phyloP scores from a whole-genome alignment of 2,888 invertebrate species.

The Calameuta idolon region DNA sequence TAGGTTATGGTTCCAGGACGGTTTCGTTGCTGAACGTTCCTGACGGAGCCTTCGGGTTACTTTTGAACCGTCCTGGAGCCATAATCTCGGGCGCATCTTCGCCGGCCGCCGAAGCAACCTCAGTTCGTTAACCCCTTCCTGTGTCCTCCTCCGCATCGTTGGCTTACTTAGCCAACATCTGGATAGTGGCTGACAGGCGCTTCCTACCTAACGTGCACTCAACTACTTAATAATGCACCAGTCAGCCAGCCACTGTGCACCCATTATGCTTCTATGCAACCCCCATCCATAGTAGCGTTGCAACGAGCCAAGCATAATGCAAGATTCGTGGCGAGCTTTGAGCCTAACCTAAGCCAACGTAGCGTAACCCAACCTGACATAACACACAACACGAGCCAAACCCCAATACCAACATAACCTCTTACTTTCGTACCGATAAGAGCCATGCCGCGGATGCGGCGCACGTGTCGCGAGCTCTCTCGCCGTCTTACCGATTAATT shows the following conservation, averaged over 20 bases:
- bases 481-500: neutral
- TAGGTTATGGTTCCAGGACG: too few species aligned
- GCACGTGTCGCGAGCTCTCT: neutral
- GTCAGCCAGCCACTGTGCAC: slow-evolving; percentile 57
- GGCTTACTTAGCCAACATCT: slow-evolving; percentile 10
- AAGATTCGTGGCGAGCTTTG: slow-evolving; percentile 22
- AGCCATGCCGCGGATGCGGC: neutral
- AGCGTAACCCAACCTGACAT: neutral
- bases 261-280: slow-evolving; percentile 54
- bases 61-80: neutral
- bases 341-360: neutral
- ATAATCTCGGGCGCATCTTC: neutral
- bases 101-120: neutral
- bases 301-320: slow-evolving; percentile 21
- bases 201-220: slow-evolving; percentile 58
- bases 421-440: neutral
- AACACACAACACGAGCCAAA: neutral
- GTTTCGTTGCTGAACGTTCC: too few species aligned
- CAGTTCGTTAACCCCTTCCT: neutral
- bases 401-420: neutral
- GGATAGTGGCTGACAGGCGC: slow-evolving; percentile 57
- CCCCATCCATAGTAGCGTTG: slow-evolving; percentile 28
- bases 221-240: slow-evolving; percentile 62
- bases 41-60: too few species aligned
- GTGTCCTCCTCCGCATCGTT: neutral